Conservation (phyloP, 35 echinoderm and acorn worm species). For the Holothuria glaberrima region DNA sequence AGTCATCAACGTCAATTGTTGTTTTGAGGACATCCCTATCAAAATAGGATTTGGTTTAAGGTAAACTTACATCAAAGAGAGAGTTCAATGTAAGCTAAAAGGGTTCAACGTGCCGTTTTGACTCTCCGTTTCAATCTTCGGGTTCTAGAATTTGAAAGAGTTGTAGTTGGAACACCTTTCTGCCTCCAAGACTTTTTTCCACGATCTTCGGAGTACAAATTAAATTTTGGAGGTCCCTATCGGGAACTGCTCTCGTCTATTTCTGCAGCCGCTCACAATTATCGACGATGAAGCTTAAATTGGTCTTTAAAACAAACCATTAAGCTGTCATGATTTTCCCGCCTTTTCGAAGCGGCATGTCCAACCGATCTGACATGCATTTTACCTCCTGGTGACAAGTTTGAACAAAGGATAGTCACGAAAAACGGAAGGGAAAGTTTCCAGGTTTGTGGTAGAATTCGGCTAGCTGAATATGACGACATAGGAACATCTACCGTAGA, state of each 20-base stretch:
- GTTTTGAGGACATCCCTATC: conserved; percentile 15
- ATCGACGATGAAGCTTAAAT: conserved; percentile 62
- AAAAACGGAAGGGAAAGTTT: conserved; percentile 17
- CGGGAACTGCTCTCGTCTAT: conserved; percentile 44
- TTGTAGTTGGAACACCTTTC: conserved; percentile 50
- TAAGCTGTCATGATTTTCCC: conserved; percentile 62
- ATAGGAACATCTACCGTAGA: too few relatives aligned
- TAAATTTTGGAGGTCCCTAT: conserved; percentile 52
- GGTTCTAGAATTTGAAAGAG: conserved; percentile 44
- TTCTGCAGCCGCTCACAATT: conserved; percentile 57
- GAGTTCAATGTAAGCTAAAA: background rate
- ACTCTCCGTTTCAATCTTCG: conserved; percentile 1
- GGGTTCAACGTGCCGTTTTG: conserved; percentile 38
- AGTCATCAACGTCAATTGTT: conserved; percentile 47
- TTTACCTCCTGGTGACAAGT: conserved; percentile 51
- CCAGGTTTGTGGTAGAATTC: too few relatives aligned
- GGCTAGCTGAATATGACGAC: too few relatives aligned
- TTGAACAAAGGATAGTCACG: conserved; percentile 8
- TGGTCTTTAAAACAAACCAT: conserved; percentile 65
- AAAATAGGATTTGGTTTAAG: conserved; percentile 45
- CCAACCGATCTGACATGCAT: conserved; percentile 49
- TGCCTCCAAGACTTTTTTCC: conserved; percentile 29
- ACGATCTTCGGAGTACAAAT: conserved; percentile 44
- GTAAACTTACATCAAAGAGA: conserved; percentile 46
- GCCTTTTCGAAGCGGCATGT: conserved; percentile 49